Evolutionary conservation across 1,140 invertebrate species (phyloP).

Genomic region (Chrysomallon squamiferum): DNA sequence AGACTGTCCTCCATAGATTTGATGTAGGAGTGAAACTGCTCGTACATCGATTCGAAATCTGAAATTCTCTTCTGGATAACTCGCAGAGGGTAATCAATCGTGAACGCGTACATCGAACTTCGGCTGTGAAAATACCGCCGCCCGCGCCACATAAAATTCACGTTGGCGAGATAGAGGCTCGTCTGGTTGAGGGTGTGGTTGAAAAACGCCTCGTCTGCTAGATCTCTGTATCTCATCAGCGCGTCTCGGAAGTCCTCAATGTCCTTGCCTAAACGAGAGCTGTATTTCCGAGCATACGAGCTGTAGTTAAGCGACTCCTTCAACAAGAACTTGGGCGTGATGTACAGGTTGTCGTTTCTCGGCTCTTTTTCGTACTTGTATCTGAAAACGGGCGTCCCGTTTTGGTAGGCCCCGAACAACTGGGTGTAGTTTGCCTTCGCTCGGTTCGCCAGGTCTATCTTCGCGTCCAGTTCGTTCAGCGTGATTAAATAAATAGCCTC

Average conservation of each 20-base stretch:
- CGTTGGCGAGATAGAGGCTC: slow-evolving; percentile 13
- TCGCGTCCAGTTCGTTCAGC: slow-evolving; percentile 16
- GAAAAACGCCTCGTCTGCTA: slow-evolving; percentile 1
- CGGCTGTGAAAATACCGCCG: slow-evolving; percentile 34
- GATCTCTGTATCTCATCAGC: not conserved
- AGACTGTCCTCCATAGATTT: slow-evolving; percentile 24
- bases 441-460: slow-evolving; percentile 26
- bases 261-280: slow-evolving; percentile 22
- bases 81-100: slow-evolving; percentile 34
- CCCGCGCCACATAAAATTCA: slow-evolving; percentile 21
- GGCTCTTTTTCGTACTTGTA: slow-evolving; percentile 29
- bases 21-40: slow-evolving; percentile 13
- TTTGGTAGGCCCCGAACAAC: slow-evolving; percentile 30
- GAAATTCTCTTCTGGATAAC: slow-evolving; percentile 24
- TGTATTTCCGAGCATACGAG: slow-evolving; percentile 24
- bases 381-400: slow-evolving; percentile 35
- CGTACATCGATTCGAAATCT: slow-evolving; percentile 17
- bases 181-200: slow-evolving; percentile 23
- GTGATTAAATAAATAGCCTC: slow-evolving; percentile 18
- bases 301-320: slow-evolving; percentile 23
- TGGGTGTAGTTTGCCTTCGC: slow-evolving; percentile 35
- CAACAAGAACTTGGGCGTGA: slow-evolving; percentile 37
- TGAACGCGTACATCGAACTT: slow-evolving; percentile 38
- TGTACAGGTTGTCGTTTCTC: slow-evolving; percentile 29
- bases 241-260: slow-evolving; percentile 7